A percentile compares a stretch with the other conserved stretches of the same genome.
Evolutionary conservation across 23 tunicate species (phyloP).

Genomic region (Phallusia fumigata): DNA sequence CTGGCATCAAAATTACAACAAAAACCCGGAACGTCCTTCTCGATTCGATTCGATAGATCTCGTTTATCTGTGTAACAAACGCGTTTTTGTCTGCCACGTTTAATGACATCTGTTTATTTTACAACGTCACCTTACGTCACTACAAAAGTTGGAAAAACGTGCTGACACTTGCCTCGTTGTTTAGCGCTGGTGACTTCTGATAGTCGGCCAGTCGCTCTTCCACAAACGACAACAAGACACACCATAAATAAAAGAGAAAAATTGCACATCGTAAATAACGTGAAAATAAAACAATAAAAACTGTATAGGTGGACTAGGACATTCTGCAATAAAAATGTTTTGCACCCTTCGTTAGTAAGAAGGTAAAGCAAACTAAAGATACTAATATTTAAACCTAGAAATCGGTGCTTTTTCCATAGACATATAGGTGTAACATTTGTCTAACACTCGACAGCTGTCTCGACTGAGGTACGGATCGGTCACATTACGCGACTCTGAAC

Average conservation of each 20-base stretch:
- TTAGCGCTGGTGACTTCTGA: too few species aligned
- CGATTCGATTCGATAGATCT: too few species aligned
- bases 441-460: not conserved
- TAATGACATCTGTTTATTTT: too few species aligned
- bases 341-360: not conserved
- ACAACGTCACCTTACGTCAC: too few species aligned
- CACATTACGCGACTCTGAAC: slow-evolving; percentile 5
- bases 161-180: too few species aligned
- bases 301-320: not conserved
- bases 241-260: slow-evolving; percentile 4
- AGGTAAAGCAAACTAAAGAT: not conserved
- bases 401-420: too few species aligned
- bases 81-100: too few species aligned
- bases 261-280: not conserved
- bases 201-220: not conserved
- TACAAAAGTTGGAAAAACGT: too few species aligned
- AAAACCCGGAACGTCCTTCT: slow-evolving; percentile 17
- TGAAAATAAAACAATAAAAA: not conserved
- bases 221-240: not conserved
- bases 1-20: slow-evolving; percentile 64
- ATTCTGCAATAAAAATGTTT: not conserved
- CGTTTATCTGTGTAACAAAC: too few species aligned
- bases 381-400: not conserved
- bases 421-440: too few species aligned
- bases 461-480: not conserved